Base-by-base conservation (phyloP, 2,113 vertebrate genomes). In the Microcebus jonahi region DNA sequence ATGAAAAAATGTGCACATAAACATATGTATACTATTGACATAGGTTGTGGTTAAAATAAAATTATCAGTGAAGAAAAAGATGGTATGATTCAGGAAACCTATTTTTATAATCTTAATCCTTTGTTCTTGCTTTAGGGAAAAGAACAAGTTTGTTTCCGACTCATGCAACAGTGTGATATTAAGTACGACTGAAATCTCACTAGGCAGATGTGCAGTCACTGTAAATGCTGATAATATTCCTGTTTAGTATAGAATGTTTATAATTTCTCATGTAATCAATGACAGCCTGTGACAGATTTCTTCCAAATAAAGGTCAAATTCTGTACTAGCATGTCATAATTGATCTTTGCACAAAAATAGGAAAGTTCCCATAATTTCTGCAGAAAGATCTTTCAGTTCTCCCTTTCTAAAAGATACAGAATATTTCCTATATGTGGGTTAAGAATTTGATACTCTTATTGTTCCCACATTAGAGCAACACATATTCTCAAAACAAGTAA, bases 301-400 rank as follows among this genome's bases (percentile, higher is more conserved):
- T 97, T 96, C 57, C 59, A 76, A 92, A 89, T 89, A 97, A 97
- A 98, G 79, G 88, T 87, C 92, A 97, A 2, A 76, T 96, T 96
- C 79, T 94, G 8, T n/a, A 83, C 80, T 85, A 59, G 4, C n/a
- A 27, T 98, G 86, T 92, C 91, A 92, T 73, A 85, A 93, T 79
- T 96, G 70, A 88, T 97, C 53, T 94, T 94, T 93, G 76, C 65
- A 71, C 27, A 95, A 77, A 95, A 90, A 93, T 93, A 96, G 34
- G 36, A 81, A 97, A 36, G 70, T 88, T 14, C 65, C 45, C 94
- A 36, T 10, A 50, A 92, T 97, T 97, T 85, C 45, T 97, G 31
- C 6, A 20, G 39, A 18, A 79, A 57, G 61, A 79, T 34, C 9
- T 87, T 90, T 73, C 27, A 79, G 53, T 73, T 25, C 29, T 45